A percentile compares a stretch with the other conserved stretches of the same genome.
These are phyloP conservation scores for Anhinga anhinga DNA, from an alignment of 2,113 vertebrate genomes.

Conservation along the genomic window DNA sequence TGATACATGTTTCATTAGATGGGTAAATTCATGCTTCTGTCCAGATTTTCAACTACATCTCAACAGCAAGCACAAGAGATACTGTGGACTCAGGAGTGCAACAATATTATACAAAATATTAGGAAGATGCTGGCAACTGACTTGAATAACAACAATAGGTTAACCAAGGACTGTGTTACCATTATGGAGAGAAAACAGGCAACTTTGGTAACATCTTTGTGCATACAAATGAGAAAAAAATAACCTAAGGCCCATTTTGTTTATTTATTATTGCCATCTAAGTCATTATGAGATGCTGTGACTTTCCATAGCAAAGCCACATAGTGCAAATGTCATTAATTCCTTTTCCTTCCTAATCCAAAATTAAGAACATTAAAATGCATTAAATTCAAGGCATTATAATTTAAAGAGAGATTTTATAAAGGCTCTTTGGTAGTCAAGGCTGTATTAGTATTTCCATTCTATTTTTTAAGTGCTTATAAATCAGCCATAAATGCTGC, in stretches of 20 bases:
- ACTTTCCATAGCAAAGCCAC: conserved; percentile 5
- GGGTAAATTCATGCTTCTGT: neutral
- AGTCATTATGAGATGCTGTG: conserved; percentile 4
- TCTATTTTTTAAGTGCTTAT: conserved; percentile 35
- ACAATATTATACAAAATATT: neutral
- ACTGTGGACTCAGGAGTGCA: neutral
- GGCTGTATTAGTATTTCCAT: neutral
- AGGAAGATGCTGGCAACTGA: neutral
- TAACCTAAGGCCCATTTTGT: neutral
- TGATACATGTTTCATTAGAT: neutral
- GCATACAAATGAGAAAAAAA: conserved; percentile 12
- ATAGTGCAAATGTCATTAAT: conserved; percentile 23
- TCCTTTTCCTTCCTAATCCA: conserved; percentile 29
- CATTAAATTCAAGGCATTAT: conserved; percentile 50
- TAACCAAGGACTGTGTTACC: neutral
- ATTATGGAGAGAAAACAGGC: neutral
- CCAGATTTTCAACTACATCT: neutral
- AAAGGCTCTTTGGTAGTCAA: conserved; percentile 27
- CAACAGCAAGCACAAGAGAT: neutral
- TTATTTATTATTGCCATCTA: conserved; percentile 36
- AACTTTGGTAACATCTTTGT: neutral
- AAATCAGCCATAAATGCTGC: conserved; percentile 34
- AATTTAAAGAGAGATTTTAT: conserved; percentile 33
- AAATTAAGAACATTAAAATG: conserved; percentile 62
- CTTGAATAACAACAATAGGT: neutral